Evolutionary conservation across 2,113 vertebrate species (phyloP).

Genomic region (Microcebus tavaratra): DNA sequence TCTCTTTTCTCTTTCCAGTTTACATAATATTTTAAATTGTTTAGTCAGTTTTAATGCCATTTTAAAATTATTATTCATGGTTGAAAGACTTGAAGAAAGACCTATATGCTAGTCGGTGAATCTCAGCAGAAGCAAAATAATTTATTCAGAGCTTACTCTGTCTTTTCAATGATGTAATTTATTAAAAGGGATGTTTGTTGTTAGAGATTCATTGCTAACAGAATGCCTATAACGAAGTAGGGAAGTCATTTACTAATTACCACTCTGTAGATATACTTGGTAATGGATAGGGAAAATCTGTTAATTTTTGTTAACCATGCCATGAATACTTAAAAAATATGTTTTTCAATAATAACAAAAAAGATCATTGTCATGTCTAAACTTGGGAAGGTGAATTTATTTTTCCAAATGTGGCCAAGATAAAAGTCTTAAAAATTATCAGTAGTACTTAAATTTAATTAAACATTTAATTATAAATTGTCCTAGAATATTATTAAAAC

Average conservation of each 20-base stretch:
- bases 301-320: not conserved
- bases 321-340: not conserved
- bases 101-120: slow-evolving; percentile 53
- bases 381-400: not conserved
- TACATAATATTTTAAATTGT: slow-evolving; percentile 72
- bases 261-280: not conserved
- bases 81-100: slow-evolving; percentile 76
- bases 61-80: slow-evolving; percentile 80
- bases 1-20: slow-evolving; percentile 71
- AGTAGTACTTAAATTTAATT: not conserved
- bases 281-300: not conserved
- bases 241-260: not conserved
- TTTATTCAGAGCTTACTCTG: not conserved
- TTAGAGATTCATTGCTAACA: not conserved
- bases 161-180: not conserved
- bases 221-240: not conserved
- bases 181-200: not conserved
- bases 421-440: not conserved
- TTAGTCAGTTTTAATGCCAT: slow-evolving; percentile 65
- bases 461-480: slow-evolving; percentile 2
- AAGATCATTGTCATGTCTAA: not conserved
- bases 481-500: not conserved
- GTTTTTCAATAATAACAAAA: not conserved
- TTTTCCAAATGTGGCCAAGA: not conserved
- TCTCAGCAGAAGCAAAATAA: slow-evolving; percentile 67